These are phyloP conservation scores for Tragelaphus strepsiceros DNA, from an alignment of 2,113 vertebrate genomes.

Conservation along the genomic window DNA sequence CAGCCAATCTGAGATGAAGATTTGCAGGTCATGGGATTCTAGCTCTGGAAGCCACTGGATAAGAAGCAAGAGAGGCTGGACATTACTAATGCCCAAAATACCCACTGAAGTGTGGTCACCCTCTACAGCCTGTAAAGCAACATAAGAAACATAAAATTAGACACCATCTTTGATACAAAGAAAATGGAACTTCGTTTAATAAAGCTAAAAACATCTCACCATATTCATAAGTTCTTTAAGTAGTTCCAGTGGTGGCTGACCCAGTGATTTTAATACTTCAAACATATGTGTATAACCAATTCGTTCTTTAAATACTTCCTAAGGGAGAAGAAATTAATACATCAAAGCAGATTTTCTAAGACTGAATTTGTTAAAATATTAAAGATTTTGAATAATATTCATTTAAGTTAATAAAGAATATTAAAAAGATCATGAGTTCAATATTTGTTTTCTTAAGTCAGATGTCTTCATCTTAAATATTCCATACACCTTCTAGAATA, in stretches of 20 bases:
- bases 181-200: background rate
- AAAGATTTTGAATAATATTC: background rate
- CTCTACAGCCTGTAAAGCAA: conserved; percentile 91
- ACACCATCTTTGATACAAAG: background rate
- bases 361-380: background rate
- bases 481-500: background rate
- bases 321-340: conserved; percentile 48
- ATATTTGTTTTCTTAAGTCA: background rate
- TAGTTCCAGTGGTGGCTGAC: conserved; percentile 91
- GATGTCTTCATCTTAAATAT: background rate
- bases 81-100: conserved; percentile 95
- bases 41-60: conserved; percentile 97
- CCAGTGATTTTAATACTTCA: conserved; percentile 93
- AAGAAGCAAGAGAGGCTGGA: conserved; percentile 94
- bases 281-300: conserved; percentile 96
- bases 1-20: conserved; percentile 93
- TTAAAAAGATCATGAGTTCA: conserved; percentile 17
- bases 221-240: conserved; percentile 99
- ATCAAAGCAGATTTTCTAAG: conserved; percentile 30
- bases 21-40: conserved; percentile 91
- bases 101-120: conserved; percentile 96
- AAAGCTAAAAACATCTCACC: conserved; percentile 82
- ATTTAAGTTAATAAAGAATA: conserved; percentile 18
- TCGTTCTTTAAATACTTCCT: conserved; percentile 99
- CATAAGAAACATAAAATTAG: conserved; percentile 53